These are phyloP conservation scores for Microctenopoma lineatum DNA, from an alignment of 2,797 vertebrate species.

Conservation along the genomic window DNA sequence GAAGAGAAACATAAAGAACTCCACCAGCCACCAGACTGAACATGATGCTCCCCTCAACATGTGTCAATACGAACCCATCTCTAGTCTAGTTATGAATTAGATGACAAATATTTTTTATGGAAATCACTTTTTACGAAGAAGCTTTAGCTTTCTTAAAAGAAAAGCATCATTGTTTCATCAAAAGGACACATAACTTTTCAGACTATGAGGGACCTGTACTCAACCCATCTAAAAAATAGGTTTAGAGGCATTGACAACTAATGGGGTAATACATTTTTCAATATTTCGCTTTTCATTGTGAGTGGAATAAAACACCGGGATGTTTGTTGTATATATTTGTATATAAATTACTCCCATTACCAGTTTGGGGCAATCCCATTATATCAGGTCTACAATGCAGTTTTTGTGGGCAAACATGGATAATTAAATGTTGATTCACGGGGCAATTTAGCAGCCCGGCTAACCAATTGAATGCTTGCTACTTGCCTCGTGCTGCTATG, in stretches of 20 bases:
- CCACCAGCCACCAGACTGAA: conserved; percentile 82
- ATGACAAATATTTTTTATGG: conserved; percentile 62
- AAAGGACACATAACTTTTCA: conserved; percentile 55
- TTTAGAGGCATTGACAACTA: conserved; percentile 33
- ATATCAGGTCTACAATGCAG: conserved; percentile 54
- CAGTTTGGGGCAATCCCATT: conserved; percentile 52
- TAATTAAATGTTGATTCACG: conserved; percentile 80
- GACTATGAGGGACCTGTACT: conserved; percentile 46
- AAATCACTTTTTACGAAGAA: conserved; percentile 61
- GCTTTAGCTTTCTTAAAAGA: conserved; percentile 62
- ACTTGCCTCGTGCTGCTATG: conserved; percentile 58
- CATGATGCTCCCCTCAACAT: conserved; percentile 81
- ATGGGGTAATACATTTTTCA: conserved; percentile 33
- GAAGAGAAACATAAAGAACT: conserved; percentile 85
- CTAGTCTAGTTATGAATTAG: conserved; percentile 81
- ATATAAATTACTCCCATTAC: conserved; percentile 9
- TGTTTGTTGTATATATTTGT: background rate
- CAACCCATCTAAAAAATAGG: conserved; percentile 47
- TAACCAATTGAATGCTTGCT: conserved; percentile 75
- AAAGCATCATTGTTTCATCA: conserved; percentile 56
- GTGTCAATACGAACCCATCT: conserved; percentile 80
- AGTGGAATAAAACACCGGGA: conserved; percentile 17
- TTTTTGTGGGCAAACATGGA: conserved; percentile 66
- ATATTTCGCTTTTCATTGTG: conserved; percentile 26
- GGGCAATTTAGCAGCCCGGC: conserved; percentile 69